Percentiles rank a stretch among this genome's conserved stretches.
Evolutionary conservation across 2,113 vertebrate genomes (phyloP).

Genomic region (Callocephalon fimbriatum): DNA sequence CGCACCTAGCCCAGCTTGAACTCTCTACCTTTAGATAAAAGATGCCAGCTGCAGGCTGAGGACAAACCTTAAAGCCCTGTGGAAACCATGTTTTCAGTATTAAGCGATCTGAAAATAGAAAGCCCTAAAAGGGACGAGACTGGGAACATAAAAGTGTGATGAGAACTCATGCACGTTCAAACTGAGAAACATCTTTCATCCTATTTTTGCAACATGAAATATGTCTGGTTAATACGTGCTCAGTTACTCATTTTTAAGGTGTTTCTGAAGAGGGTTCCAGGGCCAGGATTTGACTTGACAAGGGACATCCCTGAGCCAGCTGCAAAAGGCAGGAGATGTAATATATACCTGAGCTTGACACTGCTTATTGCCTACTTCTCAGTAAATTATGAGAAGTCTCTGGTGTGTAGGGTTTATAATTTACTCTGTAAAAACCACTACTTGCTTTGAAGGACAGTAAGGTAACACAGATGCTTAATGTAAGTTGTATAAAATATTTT

Average conservation of each 20-base stretch:
- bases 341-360: background rate
- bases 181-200: background rate
- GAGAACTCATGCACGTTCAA: background rate
- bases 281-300: background rate
- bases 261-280: background rate
- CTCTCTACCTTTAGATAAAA: background rate
- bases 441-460: background rate
- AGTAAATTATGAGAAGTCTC: background rate
- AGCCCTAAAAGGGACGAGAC: background rate
- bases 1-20: background rate
- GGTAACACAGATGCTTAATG: background rate
- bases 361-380: background rate
- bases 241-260: background rate
- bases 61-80: background rate
- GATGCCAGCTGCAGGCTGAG: background rate
- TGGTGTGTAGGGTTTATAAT: background rate
- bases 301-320: background rate
- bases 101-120: background rate
- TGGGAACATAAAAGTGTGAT: background rate
- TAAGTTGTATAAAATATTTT: background rate
- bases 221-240: background rate
- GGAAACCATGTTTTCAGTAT: background rate
- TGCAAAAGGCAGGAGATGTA: background rate
- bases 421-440: background rate
- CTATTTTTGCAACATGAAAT: background rate